Base-by-base conservation (phyloP, 2,888 invertebrate genomes). In the Drosophila melanosoma region DNA sequence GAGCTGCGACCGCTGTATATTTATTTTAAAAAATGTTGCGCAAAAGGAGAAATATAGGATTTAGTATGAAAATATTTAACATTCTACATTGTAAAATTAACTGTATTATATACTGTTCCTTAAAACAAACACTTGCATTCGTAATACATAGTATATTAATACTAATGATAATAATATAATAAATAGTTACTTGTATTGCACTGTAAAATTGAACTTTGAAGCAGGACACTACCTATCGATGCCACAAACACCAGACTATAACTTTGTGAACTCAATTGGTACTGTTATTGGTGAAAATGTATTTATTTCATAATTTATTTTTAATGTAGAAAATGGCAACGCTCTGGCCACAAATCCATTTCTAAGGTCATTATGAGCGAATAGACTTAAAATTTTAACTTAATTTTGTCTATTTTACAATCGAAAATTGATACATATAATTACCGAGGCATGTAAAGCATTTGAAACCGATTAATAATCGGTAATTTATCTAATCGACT, bases 381-480 rank as follows among this genome's bases (percentile, higher is more conserved):
- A 35, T 20, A 15, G 4, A 35, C 2, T 35, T 35, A 10, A 33
- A 15, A 23, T 20, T 33, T 20, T 17, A 15, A 3, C 7, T 48
- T 6, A 26, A 17, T 26, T 17, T 4, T 10, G 26, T 12, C n/a
- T 52, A 11, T n/a, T 33, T n/a, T 38, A 38, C 11, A 11, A 54
- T 35, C 17, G 36, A 3, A 10, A 38, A 26, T 36, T 20, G 33
- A 32, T 23, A 4, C 33, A 17, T 36, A 26, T 6, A 54, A 26
- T 32, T 38, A 2, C 38, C 23, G 10, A 38, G 3, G 15, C 17
- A 20, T 12, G 17, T 6, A 11, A 3, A 23, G 15, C 1, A 38
- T 33, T 26, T 48, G 1, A 23, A 49, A 48, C 48, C 67, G 67
- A 67, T 52, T 23, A 15, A 7, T 45, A 20, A 68, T 67, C 68